Evolutionary conservation across 2,797 vertebrate genomes (phyloP), one percentile per base, ranked within the genome.

Genomic region (Scarus forsteni): DNA sequence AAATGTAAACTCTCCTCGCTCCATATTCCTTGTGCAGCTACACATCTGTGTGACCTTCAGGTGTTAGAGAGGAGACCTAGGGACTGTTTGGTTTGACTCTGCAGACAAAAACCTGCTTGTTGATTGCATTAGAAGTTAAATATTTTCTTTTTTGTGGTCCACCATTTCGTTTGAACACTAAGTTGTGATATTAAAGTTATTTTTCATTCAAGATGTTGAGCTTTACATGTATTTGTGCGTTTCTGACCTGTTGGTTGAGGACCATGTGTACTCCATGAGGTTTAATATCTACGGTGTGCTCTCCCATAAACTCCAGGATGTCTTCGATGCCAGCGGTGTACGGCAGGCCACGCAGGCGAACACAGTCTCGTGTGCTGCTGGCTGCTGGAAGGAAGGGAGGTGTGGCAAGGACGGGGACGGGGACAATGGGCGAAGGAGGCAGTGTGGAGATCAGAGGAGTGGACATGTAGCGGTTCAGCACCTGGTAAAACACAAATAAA

Each of bases 241-340:
- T 27, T 68, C 87, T 77, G 45, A 98, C 98, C 96, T 99, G 97
- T 75, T 99, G 98, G 84, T 99, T 99, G 77, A 99, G 96, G 61
- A 99, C 97, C 97, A 99, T 98, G 86, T 99, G 98, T 64, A 99
- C 97, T 56, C 98, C 97, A 0, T 98, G 97, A 8, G 97, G 97
- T 85, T 97, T 97, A 82, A 99, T 99, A 81, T 99, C 98, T 3
- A 89, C 90, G 0, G 97, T 98, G 70, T 97, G 95, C 0, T 99
- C 98, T 19, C 95, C 98, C 92, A 99, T 95, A 69, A 99, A 99
- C 67, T 97, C 97, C 73, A 99, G 87, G 86, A 99, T 99, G 64
- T 99, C 98, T 56, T 99, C 97, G 0, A 99, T 98, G 72, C 95
- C 95, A 0, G 97, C 97, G 0, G 97, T 96, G 85, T 98, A 99